phyloP scores from a whole-genome alignment of 2,888 invertebrate genomes.

The Drosophila buzzatii region DNA sequence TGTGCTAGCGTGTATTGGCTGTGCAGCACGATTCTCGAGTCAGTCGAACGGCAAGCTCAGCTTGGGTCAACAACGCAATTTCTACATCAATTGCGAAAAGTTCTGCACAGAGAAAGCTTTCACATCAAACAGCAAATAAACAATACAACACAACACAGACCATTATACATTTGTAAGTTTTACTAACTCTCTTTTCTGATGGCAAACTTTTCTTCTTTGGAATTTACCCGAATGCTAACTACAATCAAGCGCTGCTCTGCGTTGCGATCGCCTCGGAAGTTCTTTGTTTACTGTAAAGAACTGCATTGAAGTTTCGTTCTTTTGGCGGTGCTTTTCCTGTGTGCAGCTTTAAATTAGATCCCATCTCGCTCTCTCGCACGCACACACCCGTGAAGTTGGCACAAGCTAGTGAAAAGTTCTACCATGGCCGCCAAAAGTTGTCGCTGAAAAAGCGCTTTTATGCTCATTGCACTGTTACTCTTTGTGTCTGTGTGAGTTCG shows the following conservation, averaged over 20 bases:
- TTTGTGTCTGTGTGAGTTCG: constrained; percentile 1
- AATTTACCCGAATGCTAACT: constrained; percentile 12
- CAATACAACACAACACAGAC: constrained; percentile 2
- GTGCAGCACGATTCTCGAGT: constrained; percentile 29
- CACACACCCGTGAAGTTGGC: constrained; percentile 36
- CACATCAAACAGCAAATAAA: neutral
- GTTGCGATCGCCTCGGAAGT: constrained; percentile 77
- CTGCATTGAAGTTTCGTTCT: constrained; percentile 69
- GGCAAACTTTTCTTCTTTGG: constrained; percentile 8
- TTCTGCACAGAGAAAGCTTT: constrained; percentile 46
- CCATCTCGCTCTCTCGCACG: constrained; percentile 56
- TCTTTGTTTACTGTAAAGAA: constrained; percentile 82
- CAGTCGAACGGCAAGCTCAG: constrained; percentile 50
- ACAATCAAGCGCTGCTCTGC: constrained; percentile 40
- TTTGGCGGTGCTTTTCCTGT: constrained; percentile 57
- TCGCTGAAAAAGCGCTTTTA: constrained; percentile 60
- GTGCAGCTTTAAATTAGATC: constrained; percentile 67
- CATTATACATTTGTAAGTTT: neutral
- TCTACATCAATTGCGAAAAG: constrained; percentile 22
- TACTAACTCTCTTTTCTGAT: constrained; percentile 16
- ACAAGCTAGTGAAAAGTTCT: constrained; percentile 49
- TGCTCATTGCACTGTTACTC: constrained; percentile 49
- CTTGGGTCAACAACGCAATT: constrained; percentile 40
- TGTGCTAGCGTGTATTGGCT: neutral
- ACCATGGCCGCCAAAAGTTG: constrained; percentile 49